Conservation (phyloP, 2,888 invertebrate species). For the Acronicta psi region DNA sequence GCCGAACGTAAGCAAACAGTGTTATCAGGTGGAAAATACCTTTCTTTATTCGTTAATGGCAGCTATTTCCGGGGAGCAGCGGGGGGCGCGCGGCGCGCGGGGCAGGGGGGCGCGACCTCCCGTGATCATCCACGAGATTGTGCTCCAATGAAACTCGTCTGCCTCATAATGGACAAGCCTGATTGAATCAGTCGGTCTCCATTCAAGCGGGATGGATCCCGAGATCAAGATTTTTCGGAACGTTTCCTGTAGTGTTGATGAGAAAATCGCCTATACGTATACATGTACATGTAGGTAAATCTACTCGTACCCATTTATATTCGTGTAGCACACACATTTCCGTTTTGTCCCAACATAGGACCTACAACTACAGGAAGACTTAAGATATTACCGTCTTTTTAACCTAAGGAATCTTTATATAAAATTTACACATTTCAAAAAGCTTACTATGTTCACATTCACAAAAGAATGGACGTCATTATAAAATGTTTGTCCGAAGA, state of each 20-base stretch:
- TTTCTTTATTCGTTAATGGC: conserved; percentile 77
- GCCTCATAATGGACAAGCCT: conserved; percentile 74
- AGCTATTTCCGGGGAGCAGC: conserved; percentile 66
- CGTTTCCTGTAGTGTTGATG: conserved; percentile 59
- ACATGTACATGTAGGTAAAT: conserved; percentile 2
- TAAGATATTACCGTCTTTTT: not conserved
- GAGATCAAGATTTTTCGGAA: conserved; percentile 66
- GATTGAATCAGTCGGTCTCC: conserved; percentile 79
- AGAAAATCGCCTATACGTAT: conserved; percentile 46
- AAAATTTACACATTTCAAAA: no score
- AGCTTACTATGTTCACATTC: conserved; percentile 6
- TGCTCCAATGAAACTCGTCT: conserved; percentile 71
- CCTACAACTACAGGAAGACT: no score
- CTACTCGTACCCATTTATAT: conserved; percentile 2
- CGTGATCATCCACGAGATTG: conserved; percentile 73
- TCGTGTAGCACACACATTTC: not conserved
- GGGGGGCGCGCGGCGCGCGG: conserved; percentile 22
- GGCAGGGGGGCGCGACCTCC: conserved; percentile 46
- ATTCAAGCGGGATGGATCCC: conserved; percentile 75
- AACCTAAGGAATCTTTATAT: no score
- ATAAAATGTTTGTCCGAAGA: conserved; percentile 22
- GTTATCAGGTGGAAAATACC: conserved; percentile 77
- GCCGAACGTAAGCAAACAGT: conserved; percentile 66
- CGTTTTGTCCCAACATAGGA: not conserved
- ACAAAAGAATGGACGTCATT: conserved; percentile 23